These are phyloP conservation scores for Melinaea marsaeus DNA, from an alignment of 2,888 invertebrate species.

Conservation along the genomic window DNA sequence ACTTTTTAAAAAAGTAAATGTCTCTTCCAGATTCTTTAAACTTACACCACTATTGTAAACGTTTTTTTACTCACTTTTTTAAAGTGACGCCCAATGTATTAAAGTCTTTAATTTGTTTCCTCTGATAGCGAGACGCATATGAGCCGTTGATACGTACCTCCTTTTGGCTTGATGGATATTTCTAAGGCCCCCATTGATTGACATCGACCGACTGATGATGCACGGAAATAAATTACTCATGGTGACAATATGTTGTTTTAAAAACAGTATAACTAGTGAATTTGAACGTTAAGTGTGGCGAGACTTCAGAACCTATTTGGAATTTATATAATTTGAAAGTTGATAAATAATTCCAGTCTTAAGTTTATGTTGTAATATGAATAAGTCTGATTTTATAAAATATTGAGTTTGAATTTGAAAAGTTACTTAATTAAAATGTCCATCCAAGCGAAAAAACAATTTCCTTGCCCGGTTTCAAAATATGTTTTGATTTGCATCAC, in stretches of 20 bases:
- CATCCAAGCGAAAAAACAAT: constrained; percentile 37
- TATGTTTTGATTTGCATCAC: constrained; percentile 27
- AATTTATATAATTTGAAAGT: too few relatives aligned
- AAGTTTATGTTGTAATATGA: not conserved
- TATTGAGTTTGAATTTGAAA: constrained; percentile 26
- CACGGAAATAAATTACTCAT: constrained; percentile 26
- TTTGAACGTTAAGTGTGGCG: too few relatives aligned
- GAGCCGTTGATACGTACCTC: constrained; percentile 45
- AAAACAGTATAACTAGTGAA: too few relatives aligned
- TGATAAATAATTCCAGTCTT: too few relatives aligned
- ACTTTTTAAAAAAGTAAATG: constrained; percentile 10
- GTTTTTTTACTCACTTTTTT: constrained; percentile 51
- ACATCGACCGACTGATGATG: constrained; percentile 46
- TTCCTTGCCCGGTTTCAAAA: constrained; percentile 33
- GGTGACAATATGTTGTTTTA: too few relatives aligned
- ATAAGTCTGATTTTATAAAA: not conserved
- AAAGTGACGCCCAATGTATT: constrained; percentile 74
- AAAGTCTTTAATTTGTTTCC: constrained; percentile 76
- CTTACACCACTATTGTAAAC: constrained; percentile 36
- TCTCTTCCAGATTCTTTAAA: constrained; percentile 37
- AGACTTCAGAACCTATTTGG: too few relatives aligned
- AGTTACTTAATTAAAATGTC: constrained; percentile 35
- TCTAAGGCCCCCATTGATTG: constrained; percentile 52
- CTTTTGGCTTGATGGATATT: constrained; percentile 54
- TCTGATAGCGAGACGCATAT: constrained; percentile 60